Base-by-base conservation (phyloP, 2,113 vertebrate species). In the Pseudorasbora parva region DNA sequence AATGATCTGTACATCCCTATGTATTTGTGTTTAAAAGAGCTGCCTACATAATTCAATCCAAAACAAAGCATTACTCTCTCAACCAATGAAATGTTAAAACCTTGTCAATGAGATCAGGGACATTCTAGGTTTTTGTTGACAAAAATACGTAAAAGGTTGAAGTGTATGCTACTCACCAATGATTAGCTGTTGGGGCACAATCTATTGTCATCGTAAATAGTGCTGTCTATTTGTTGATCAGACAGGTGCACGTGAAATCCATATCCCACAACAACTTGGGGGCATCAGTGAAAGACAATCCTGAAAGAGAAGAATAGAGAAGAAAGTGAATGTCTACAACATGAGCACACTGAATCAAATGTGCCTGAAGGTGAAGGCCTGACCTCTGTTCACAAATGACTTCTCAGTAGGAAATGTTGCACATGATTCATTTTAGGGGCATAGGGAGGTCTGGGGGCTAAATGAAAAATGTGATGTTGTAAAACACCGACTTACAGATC, bases 401-500 rank as follows among this genome's bases (percentile, higher is more conserved):
- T 30, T 57, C 45, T 74, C 17, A 5, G 21, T 10, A 43, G 51
- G 68, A 51, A 73, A 60, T 59, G 59, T 15, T 82, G 41, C 11
- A n/a, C 56, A 72, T 82, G 17, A 82, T 69, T 56, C 49, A 72
- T 57, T 71, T 68, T n/a, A 82, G 19, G 37, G 49, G 10, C 21
- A 59, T 25, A 57, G 7, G 59, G 49, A 82, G 80, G 19, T 43
- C 47, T 14, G 25, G 47, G 27, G n/a, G 72, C 72, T 51, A 51
- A 8, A 27, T 74, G 72, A 74, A 74, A 74, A 51, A 71, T 37
- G 79, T n/a, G 51, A 45, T 80, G 78, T n/a, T 25, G 43, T 68
- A 66, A 80, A 80, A 49, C 78, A 80, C 43, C 68, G 59, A 19
- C 60, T 21, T 66, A 51, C 25, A 80, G 59, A 68, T 66, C 47